Conservation (phyloP, 2,797 vertebrate genomes). For the Menidia menidia region DNA sequence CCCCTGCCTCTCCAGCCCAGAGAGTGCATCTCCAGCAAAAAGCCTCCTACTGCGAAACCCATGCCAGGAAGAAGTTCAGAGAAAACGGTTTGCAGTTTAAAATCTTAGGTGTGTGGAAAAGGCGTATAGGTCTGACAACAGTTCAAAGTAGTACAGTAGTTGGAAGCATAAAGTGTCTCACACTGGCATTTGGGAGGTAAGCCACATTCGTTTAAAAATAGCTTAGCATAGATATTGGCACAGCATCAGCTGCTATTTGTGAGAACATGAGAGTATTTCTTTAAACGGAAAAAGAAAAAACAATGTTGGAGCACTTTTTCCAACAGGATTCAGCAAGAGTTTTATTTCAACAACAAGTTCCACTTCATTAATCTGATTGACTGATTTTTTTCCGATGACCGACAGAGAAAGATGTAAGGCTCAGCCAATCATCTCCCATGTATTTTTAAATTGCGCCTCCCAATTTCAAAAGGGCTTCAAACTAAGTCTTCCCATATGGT, state of each 20-base stretch:
- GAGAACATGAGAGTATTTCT: background rate
- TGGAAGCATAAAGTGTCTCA: background rate
- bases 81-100: too few relatives aligned
- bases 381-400: background rate
- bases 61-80: too few relatives aligned
- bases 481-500: background rate
- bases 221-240: background rate
- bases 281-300: too few relatives aligned
- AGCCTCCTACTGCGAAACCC: too few relatives aligned
- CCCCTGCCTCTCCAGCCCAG: too few relatives aligned
- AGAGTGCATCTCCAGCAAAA: too few relatives aligned
- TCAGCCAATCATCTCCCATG: background rate
- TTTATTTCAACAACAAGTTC: background rate
- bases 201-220: too few relatives aligned
- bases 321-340: background rate
- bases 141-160: too few relatives aligned
- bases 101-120: too few relatives aligned
- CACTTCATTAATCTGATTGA: background rate
- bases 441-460: background rate
- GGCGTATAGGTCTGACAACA: background rate
- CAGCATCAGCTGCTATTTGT: background rate
- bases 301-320: background rate
- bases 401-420: background rate
- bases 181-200: background rate
- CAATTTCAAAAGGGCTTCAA: background rate